Conservation (phyloP, 2,797 vertebrate species). For the Rhinatrema bivittatum region DNA sequence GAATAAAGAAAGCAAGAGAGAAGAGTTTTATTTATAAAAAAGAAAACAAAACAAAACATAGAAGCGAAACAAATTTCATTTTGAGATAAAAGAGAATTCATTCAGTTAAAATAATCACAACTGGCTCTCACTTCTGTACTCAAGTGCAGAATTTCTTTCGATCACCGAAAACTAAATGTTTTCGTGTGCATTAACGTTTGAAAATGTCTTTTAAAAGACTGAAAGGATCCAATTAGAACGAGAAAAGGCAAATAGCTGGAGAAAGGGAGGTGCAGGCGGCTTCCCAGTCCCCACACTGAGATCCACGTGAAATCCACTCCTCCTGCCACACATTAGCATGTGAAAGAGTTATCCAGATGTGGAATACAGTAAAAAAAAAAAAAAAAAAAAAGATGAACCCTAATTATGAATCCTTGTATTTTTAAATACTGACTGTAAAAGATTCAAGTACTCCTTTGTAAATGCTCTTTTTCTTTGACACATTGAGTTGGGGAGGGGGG, state of each 20-base stretch:
- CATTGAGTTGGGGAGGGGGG: slow-evolving; percentile 18
- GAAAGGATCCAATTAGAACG: slow-evolving; percentile 2
- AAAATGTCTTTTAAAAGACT: slow-evolving; percentile 23
- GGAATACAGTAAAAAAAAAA: slow-evolving; percentile 15
- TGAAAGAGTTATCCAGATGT: slow-evolving; percentile 20
- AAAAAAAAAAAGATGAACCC: slow-evolving; percentile 11
- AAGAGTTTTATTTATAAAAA: no score
- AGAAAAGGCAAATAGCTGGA: neutral
- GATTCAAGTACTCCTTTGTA: slow-evolving; percentile 46
- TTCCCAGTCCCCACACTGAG: no score
- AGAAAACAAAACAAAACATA: no score
- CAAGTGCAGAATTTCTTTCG: no score
- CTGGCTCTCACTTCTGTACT: no score
- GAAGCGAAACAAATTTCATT: no score
- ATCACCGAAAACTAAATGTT: no score
- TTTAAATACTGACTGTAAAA: slow-evolving; percentile 49
- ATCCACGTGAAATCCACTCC: neutral
- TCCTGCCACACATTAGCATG: slow-evolving; percentile 16
- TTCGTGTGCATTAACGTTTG: slow-evolving; percentile 18
- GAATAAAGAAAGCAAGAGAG: no score
- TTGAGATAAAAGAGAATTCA: no score
- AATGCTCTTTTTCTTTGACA: slow-evolving; percentile 42
- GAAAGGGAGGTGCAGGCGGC: neutral
- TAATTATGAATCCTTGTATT: slow-evolving; percentile 37
- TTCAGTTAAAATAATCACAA: no score